These are phyloP conservation scores for Ataeniobius toweri DNA, from an alignment of 2,797 vertebrate species.

Conservation along the genomic window DNA sequence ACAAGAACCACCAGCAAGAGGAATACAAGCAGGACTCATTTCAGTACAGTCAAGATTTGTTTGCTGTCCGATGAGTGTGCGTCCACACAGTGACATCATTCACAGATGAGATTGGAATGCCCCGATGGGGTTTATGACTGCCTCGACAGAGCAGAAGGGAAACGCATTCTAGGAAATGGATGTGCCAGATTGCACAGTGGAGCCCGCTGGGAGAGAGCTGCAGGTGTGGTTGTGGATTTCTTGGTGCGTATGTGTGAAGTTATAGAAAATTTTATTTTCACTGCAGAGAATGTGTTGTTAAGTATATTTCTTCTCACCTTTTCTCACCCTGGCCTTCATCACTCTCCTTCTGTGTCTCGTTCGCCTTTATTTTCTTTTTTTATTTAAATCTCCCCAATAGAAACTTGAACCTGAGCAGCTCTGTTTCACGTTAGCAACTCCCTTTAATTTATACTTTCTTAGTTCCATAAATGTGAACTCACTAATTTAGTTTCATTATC, in stretches of 20 bases:
- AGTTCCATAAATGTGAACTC: constrained; percentile 46
- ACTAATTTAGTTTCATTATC: constrained; percentile 59
- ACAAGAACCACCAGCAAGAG: constrained; percentile 32
- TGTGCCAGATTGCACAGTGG: constrained; percentile 77
- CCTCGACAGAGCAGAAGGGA: constrained; percentile 63
- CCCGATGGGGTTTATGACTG: constrained; percentile 65
- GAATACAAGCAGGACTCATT: constrained; percentile 37
- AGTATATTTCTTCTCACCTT: constrained; percentile 50
- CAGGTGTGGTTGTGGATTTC: constrained; percentile 55
- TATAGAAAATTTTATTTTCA: constrained; percentile 55
- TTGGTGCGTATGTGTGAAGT: constrained; percentile 32
- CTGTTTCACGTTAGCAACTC: constrained; percentile 35
- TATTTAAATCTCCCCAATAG: constrained; percentile 20
- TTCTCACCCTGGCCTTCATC: constrained; percentile 20
- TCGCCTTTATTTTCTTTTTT: constrained; percentile 20
- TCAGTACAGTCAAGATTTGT: constrained; percentile 42
- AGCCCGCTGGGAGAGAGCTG: constrained; percentile 67
- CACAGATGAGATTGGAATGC: constrained; percentile 49
- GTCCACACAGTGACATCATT: constrained; percentile 65
- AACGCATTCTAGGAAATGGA: constrained; percentile 70
- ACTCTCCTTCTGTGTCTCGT: constrained; percentile 38
- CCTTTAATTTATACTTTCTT: constrained; percentile 29
- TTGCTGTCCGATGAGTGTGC: constrained; percentile 60
- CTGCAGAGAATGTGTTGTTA: constrained; percentile 43
- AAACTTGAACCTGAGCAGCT: constrained; percentile 37